Evolutionary conservation across 2,797 vertebrate species (phyloP).

Genomic region (Dromococcyx pavoninus): DNA sequence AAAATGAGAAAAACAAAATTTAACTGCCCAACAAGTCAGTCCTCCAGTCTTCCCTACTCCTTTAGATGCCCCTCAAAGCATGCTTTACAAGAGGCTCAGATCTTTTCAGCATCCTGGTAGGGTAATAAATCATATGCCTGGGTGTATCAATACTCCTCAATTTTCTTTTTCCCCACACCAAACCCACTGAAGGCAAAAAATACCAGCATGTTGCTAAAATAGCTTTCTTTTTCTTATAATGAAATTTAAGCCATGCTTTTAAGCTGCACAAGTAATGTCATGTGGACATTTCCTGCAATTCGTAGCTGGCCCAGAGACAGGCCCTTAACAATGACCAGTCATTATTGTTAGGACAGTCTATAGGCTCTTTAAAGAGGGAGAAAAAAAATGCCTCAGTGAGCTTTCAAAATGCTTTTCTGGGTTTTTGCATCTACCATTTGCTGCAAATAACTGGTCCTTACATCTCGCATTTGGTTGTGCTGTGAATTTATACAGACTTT

Average conservation of each 20-base stretch:
- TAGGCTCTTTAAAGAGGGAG: neutral
- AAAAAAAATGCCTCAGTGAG: neutral
- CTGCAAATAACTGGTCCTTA: neutral
- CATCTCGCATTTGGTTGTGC: neutral
- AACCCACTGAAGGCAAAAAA: neutral
- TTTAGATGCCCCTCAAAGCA: neutral
- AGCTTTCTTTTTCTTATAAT: neutral
- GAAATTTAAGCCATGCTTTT: neutral
- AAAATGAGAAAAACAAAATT: neutral
- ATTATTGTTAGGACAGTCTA: neutral
- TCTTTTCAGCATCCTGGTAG: neutral
- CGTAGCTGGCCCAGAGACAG: neutral
- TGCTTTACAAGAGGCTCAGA: neutral
- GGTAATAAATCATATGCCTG: neutral
- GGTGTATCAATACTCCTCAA: neutral
- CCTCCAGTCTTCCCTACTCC: neutral
- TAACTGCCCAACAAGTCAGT: neutral
- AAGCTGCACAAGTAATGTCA: neutral
- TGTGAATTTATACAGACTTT: neutral
- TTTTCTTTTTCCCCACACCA: neutral
- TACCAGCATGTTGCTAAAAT: accelerated
- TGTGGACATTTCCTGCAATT: neutral
- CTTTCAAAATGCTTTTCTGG: neutral
- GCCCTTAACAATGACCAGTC: neutral
- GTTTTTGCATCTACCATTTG: neutral